phyloP scores from a whole-genome alignment of 92 coral and sea anemone species.

The Meandrina meandrites region DNA sequence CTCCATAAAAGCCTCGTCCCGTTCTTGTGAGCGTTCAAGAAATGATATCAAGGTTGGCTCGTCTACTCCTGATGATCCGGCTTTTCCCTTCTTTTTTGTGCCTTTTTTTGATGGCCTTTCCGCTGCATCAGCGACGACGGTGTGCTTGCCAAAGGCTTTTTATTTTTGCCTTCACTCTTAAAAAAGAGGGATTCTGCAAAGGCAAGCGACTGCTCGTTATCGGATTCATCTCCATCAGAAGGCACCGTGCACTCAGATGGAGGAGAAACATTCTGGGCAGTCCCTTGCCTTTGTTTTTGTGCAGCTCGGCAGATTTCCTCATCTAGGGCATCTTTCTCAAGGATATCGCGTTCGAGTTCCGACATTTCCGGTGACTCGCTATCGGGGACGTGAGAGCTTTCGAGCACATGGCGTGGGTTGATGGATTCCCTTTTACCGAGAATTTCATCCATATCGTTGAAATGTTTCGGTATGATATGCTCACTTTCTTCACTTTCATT shows the following conservation, averaged over 20 bases:
- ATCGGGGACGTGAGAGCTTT: conserved; percentile 47
- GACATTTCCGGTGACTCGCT: conserved; percentile 27
- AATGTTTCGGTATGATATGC: conserved; percentile 42
- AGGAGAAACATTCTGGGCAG: conserved; percentile 42
- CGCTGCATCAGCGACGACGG: conserved; percentile 29
- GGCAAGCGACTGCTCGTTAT: conserved; percentile 25
- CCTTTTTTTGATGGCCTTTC: conserved; percentile 32
- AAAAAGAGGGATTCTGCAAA: conserved; percentile 29
- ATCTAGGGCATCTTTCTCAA: conserved; percentile 36
- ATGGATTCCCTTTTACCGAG: conserved; percentile 53
- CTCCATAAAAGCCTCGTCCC: conserved; percentile 41
- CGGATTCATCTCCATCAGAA: conserved; percentile 37
- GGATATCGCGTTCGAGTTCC: conserved; percentile 27
- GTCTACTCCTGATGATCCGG: conserved; percentile 10
- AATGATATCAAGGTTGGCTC: conserved; percentile 29
- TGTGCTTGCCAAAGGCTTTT: conserved; percentile 39
- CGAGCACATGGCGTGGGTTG: conserved; percentile 48
- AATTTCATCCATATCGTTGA: conserved; percentile 54
- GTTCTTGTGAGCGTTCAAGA: conserved; percentile 26
- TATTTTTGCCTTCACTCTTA: conserved; percentile 27
- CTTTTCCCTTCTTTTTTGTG: conserved; percentile 6
- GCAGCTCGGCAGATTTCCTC: conserved; percentile 39
- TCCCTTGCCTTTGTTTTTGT: conserved; percentile 42
- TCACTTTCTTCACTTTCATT: conserved; percentile 22
- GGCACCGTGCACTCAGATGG: conserved; percentile 37